Conservation (phyloP, 30 jellyfish, hydroid and myxozoan genomes). For the Cassiopea xamachana region DNA sequence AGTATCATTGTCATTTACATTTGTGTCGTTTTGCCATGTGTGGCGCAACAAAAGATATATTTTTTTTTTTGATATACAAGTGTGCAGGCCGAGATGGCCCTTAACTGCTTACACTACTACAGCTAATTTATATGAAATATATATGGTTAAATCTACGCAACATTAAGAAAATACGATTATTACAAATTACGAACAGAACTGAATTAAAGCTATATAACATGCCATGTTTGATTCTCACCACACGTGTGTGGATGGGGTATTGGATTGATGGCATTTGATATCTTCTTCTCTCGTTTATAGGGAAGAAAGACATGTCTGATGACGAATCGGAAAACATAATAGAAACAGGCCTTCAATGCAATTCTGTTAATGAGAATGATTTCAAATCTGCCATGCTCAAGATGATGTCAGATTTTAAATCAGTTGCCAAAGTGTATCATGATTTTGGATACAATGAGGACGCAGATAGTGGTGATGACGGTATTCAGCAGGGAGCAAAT, state of each 20-base stretch:
- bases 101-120: no score
- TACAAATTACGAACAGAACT: no score
- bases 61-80: no score
- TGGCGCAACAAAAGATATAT: constrained; percentile 24
- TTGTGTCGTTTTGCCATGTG: constrained; percentile 33
- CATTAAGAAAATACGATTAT: no score
- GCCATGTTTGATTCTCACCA: constrained; percentile 48
- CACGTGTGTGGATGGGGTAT: constrained; percentile 29
- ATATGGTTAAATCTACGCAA: no score
- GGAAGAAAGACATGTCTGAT: constrained; percentile 11
- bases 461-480: constrained; percentile 18
- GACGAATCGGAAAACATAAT: constrained; percentile 3
- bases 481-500: constrained; percentile 23
- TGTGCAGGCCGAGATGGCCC: no score
- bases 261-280: constrained; percentile 3
- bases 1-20: constrained; percentile 14
- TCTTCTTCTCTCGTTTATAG: constrained; percentile 7
- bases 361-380: constrained; percentile 16
- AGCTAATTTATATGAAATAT: no score
- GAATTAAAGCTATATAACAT: background rate
- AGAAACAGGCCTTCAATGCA: constrained; percentile 19
- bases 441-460: constrained; percentile 40
- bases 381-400: constrained; percentile 21
- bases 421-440: constrained; percentile 31
- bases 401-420: constrained; percentile 35